Base-by-base conservation (phyloP, 2,113 vertebrate genomes). In the Entomyzon cyanotis region DNA sequence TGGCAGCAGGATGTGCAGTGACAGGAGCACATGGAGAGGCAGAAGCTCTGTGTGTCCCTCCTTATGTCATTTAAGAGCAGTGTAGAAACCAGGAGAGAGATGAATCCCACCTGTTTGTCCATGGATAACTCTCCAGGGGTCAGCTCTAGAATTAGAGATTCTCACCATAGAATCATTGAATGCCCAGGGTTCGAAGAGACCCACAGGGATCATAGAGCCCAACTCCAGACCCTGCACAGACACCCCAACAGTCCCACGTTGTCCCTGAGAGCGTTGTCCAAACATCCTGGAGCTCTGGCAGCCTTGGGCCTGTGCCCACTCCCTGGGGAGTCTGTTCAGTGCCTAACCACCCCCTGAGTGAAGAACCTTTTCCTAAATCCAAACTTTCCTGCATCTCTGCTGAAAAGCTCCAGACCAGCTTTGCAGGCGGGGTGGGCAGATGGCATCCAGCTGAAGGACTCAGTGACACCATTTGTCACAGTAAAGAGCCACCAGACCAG, bases 401-500 rank as follows among this genome's bases (percentile, higher is more conserved):
- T 94, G 83, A 90, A 93, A 70, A 94, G 8, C 64, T 87, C 64
- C 69, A 74, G 86, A 84, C 3, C 42, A 63, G 68, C 63, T 88
- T 80, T 44, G 18, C 76, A 81, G 78, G 47, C 1, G 0, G 46
- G n/a, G 5, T 16, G 64, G 59, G 83, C 89, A 89, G 89, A 90
- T 63, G 70, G 75, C 63, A 92, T 58, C 71, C 79, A 88, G 67
- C 46, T 90, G 92, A 94, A 93, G 76, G 83, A 90, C 67, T 85
- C 63, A 7, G 7, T 12, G 50, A 55, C 69, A 84, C 74, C 78
- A 89, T 91, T 95, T 94, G 78, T 91, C 60, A 42, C 28, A 27
- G 30, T 55, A 63, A 80, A 90, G 71, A 94, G 63, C 39, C 94
- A 90, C 71, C 83, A 89, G n/a, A 30, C 90, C 89, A 95, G 90